These are phyloP conservation scores for Neostethus bicornis DNA, from an alignment of 2,797 vertebrate genomes.

Conservation along the genomic window DNA sequence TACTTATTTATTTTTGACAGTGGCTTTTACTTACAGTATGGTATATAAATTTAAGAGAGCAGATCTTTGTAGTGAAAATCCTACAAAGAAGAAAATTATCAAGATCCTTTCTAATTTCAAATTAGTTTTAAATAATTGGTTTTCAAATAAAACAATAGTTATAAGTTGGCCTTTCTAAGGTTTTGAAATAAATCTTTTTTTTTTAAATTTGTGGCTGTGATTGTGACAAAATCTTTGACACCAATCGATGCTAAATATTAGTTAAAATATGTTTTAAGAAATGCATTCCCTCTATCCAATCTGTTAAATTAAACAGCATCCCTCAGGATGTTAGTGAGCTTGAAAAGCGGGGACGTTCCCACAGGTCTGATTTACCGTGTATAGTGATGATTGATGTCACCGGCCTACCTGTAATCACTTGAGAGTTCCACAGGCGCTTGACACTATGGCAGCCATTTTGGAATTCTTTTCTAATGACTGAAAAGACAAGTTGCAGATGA, in stretches of 20 bases:
- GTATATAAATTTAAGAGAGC: too few relatives aligned
- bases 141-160: too few relatives aligned
- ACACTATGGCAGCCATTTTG: slow-evolving; percentile 70
- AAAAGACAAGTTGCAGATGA: slow-evolving; percentile 72
- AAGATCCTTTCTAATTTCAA: too few relatives aligned
- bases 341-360: slow-evolving; percentile 36
- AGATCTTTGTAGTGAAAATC: too few relatives aligned
- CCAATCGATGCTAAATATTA: neutral
- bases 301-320: slow-evolving; percentile 21
- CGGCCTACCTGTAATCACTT: slow-evolving; percentile 66
- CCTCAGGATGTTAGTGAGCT: slow-evolving; percentile 17
- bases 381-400: slow-evolving; percentile 65
- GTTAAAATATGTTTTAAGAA: slow-evolving; percentile 7
- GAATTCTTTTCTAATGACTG: slow-evolving; percentile 72
- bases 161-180: too few relatives aligned
- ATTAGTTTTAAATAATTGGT: too few relatives aligned
- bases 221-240: too few relatives aligned
- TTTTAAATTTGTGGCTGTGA: too few relatives aligned
- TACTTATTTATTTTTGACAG: too few relatives aligned
- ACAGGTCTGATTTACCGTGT: slow-evolving; percentile 38
- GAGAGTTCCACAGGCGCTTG: slow-evolving; percentile 53
- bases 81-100: too few relatives aligned
- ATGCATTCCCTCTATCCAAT: slow-evolving; percentile 7
- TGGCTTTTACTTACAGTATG: too few relatives aligned
- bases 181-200: too few relatives aligned